These are phyloP conservation scores for Chiloscyllium plagiosum DNA, from an alignment of 2,113 vertebrate species.

Conservation along the genomic window DNA sequence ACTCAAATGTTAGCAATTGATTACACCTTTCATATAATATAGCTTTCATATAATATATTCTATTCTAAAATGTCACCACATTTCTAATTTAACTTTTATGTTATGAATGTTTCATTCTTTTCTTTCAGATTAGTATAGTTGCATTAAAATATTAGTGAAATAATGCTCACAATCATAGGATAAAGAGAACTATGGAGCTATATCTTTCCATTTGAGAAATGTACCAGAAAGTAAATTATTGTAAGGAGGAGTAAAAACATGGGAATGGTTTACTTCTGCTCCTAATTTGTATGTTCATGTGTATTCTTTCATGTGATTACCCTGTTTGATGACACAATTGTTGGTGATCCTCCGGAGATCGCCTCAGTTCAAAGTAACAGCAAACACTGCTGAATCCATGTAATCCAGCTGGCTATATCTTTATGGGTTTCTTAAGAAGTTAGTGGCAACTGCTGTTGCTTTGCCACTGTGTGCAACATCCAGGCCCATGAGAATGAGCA, in stretches of 20 bases:
- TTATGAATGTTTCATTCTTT: not conserved
- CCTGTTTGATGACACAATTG: too few relatives aligned
- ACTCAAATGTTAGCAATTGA: not conserved
- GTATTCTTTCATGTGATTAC: too few relatives aligned
- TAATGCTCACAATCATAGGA: not conserved
- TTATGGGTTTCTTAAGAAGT: too few relatives aligned
- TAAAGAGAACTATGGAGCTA: not conserved
- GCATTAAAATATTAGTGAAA: not conserved
- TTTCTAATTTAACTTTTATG: not conserved
- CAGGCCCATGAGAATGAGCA: too few relatives aligned
- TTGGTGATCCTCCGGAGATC: too few relatives aligned
- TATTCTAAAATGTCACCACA: not conserved
- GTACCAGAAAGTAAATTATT: not conserved
- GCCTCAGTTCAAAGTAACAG: too few relatives aligned
- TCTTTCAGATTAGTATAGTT: not conserved
- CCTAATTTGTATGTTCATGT: too few relatives aligned
- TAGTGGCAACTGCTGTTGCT: too few relatives aligned
- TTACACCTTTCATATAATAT: not conserved
- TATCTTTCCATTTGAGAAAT: not conserved
- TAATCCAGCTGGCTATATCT: too few relatives aligned
- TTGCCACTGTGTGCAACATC: too few relatives aligned
- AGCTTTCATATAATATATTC: not conserved
- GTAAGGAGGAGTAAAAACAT: not conserved
- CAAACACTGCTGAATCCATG: too few relatives aligned
- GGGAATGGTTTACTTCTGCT: not conserved